Percentiles rank a stretch among this genome's conserved stretches.
Conservation (phyloP, 2,113 vertebrate species). For the Acanthisitta chloris region DNA sequence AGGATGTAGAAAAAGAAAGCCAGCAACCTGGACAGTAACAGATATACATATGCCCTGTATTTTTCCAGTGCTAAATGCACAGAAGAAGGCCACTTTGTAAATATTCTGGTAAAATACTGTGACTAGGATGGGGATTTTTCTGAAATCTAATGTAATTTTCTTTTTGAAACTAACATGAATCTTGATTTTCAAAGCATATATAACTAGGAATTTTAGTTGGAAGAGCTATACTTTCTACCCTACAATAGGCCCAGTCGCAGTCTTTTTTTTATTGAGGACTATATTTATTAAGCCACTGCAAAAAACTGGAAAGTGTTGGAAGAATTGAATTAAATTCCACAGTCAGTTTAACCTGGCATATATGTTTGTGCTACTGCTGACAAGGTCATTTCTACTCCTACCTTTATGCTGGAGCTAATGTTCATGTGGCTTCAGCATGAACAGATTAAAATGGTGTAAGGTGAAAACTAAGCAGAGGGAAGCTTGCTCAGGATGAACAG, state of each 20-base stretch:
- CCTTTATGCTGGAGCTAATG: neutral
- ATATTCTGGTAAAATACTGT: neutral
- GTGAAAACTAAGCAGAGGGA: neutral
- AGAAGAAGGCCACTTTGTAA: neutral
- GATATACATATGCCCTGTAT: neutral
- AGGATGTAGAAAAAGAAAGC: neutral
- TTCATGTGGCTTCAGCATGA: neutral
- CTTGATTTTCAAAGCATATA: neutral
- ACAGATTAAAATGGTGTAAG: neutral
- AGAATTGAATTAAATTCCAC: neutral
- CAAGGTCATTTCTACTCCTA: neutral
- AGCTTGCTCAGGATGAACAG: neutral
- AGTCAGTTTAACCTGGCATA: neutral
- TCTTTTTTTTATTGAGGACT: neutral
- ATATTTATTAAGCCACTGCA: neutral
- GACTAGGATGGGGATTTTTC: rapidly evolving
- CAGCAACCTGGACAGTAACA: neutral
- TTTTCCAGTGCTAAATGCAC: neutral
- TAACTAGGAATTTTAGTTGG: neutral
- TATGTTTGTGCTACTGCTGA: neutral
- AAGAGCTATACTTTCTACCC: neutral
- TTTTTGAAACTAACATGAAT: neutral
- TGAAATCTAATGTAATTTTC: neutral
- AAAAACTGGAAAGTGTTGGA: neutral
- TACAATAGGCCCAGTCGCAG: neutral